Base-by-base conservation (phyloP, 2,888 invertebrate species). In the Rhagium mordax region DNA sequence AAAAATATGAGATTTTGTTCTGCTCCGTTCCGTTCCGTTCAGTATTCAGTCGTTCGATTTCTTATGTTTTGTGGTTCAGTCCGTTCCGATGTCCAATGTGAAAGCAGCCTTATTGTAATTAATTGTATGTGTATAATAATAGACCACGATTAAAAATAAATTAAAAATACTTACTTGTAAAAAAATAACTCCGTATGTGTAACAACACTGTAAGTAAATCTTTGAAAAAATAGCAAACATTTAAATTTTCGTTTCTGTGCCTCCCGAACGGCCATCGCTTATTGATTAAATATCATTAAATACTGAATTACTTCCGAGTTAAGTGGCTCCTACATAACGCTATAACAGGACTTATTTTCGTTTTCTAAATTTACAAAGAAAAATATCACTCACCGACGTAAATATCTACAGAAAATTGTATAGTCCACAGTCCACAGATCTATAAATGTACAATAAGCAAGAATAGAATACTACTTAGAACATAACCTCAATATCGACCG, bases 111-210 rank as follows among this genome's bases (percentile, higher is more conserved):
- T n/a, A n/a, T n/a, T n/a, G n/a, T n/a, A n/a, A n/a, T n/a, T n/a
- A n/a, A n/a, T n/a, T n/a, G n/a, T n/a, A n/a, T n/a, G n/a, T n/a
- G n/a, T n/a, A n/a, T n/a, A n/a, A n/a, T n/a, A n/a, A n/a, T n/a
- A n/a, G n/a, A n/a, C n/a, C n/a, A n/a, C n/a, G n/a, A n/a, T n/a
- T n/a, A n/a, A n/a, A 47, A 47, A 47, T 47, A 24, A 71, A 64
- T 27, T 24, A 51, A 21, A 21, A 48, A 8, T 76, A 86, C 86
- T 86, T 81, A 87, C 87, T 81, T 84, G 78, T 86, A 87, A 79
- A 87, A 88, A 72, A 84, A 83, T 49, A 79, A 73, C 81, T 88
- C 88, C 2, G 86, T 86, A 29, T 74, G 79, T 13, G 82, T 83
- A 6, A 87, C 85, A 8, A 87, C 82, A 57, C 74, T 74, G 65